Conservation (phyloP, 1,140 invertebrate species). For the Hyles vespertilio region DNA sequence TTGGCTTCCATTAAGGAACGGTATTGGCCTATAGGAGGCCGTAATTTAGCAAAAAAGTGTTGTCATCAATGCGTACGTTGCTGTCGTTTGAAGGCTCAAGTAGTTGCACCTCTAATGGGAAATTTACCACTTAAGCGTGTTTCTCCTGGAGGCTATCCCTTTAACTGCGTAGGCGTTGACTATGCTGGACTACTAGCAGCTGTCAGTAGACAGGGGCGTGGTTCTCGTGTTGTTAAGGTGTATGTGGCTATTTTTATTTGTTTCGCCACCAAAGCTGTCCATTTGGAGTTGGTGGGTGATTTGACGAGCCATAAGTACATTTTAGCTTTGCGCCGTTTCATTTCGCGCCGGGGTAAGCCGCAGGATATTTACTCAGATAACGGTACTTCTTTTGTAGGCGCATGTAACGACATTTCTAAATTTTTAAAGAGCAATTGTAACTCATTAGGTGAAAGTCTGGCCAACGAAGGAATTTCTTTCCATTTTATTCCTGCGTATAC, state of each 20-base stretch:
- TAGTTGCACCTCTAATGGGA: slow-evolving; percentile 15
- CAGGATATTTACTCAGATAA: slow-evolving; percentile 34
- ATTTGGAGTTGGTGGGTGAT: slow-evolving; percentile 42
- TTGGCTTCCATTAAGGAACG: slow-evolving; percentile 7
- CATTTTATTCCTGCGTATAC: slow-evolving; percentile 49
- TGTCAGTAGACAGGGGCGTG: slow-evolving; percentile 3
- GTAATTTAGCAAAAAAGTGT: neutral
- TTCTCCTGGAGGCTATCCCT: slow-evolving; percentile 16
- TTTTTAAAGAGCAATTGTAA: slow-evolving; percentile 19
- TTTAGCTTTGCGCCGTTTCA: slow-evolving; percentile 12
- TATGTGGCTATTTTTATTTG: slow-evolving; percentile 33
- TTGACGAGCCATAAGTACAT: slow-evolving; percentile 26
- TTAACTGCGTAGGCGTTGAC: slow-evolving; percentile 40
- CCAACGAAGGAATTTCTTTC: slow-evolving; percentile 31
- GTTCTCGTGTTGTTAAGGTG: slow-evolving; percentile 5
- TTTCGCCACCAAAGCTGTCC: slow-evolving; percentile 39
- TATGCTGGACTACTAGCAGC: slow-evolving; percentile 10
- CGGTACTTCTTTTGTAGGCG: slow-evolving; percentile 22
- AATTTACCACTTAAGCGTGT: slow-evolving; percentile 10
- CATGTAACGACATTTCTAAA: slow-evolving; percentile 15
- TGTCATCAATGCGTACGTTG: neutral
- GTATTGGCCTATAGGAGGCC: slow-evolving; percentile 5
- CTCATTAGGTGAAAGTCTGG: slow-evolving; percentile 14
- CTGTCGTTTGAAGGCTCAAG: slow-evolving; percentile 6
- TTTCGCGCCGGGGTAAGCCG: slow-evolving; percentile 33